Evolutionary conservation across 2,113 vertebrate genomes (phyloP), one percentile per base, ranked within the genome.

Genomic region (Cettia cetti): DNA sequence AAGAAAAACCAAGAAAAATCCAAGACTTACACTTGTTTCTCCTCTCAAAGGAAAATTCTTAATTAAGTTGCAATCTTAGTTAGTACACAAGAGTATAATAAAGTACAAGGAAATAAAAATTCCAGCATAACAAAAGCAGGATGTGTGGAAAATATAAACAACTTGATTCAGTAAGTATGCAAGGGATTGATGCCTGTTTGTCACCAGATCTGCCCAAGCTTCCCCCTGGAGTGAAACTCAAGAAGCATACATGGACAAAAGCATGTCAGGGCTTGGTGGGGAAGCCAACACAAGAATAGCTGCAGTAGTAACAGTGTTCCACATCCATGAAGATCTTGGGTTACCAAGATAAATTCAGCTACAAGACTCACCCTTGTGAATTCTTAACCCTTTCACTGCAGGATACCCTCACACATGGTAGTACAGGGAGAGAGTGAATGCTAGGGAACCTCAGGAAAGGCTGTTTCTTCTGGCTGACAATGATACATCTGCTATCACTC

Each of bases 251-350:
- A 90, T 42, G 88, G 89, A 92, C 6, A 31, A 96, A 96, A 96
- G 93, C 97, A 95, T 97, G 97, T 97, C 95, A 95, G 96, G 94
- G 95, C 97, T 94, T 97, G 97, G 96, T 95, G 57, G 68, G 92
- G 96, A 97, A 95, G 92, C 75, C 91, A 96, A 27, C 63, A 95
- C 95, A 78, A 82, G 94, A 97, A 98, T 97, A 98, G 95, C 95
- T 93, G 76, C 13, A 14, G 76, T 92, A 95, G 93, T 94, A 95
- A 85, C 85, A 88, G 78, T 74, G 95, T 95, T 92, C 92, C 94
- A 96, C 89, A 87, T 97, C 90, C 92, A 95, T n/a, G 49, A 77
- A 84, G 94, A 86, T 96, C 96, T 97, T 97, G 76, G 42, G 84
- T 97, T 97, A 95, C 96, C 82, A 40, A 92, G 96, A 96, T 96